These are phyloP conservation scores for Rhinella marina DNA, from an alignment of 2,797 vertebrate genomes.

Conservation along the genomic window DNA sequence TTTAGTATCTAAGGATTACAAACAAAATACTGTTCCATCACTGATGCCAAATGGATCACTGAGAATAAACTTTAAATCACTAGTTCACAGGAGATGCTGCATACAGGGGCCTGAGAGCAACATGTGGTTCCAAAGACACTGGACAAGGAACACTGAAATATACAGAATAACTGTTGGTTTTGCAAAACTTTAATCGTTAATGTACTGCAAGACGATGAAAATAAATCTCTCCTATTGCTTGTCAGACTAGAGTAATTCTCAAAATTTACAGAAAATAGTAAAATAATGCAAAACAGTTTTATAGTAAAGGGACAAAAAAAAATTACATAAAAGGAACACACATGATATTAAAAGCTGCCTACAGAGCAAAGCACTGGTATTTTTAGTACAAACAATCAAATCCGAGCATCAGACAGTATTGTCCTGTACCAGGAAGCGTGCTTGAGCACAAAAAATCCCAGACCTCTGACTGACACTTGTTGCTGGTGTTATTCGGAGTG, in stretches of 20 bases:
- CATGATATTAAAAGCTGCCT: neutral
- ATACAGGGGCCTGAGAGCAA: too few relatives aligned
- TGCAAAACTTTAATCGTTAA: too few relatives aligned
- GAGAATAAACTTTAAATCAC: too few relatives aligned
- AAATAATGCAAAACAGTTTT: neutral
- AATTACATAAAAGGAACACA: neutral
- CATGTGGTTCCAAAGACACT: too few relatives aligned
- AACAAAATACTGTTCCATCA: too few relatives aligned
- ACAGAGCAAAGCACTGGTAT: neutral
- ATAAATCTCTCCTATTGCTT: neutral
- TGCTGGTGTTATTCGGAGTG: constrained; percentile 21
- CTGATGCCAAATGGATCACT: too few relatives aligned
- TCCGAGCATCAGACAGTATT: constrained; percentile 48
- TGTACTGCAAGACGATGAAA: neutral
- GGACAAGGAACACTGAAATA: too few relatives aligned
- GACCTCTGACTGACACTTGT: neutral
- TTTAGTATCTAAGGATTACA: too few relatives aligned
- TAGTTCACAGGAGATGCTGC: too few relatives aligned
- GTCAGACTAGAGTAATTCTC: neutral
- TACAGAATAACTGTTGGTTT: too few relatives aligned
- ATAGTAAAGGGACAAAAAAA: neutral
- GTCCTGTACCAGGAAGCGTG: constrained; percentile 17
- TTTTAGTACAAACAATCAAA: constrained; percentile 20
- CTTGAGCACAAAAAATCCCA: neutral
- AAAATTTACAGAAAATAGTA: neutral